A percentile compares a stretch with the other conserved stretches of the same genome.
Evolutionary conservation across 2,797 vertebrate species (phyloP).

Genomic region (Orientallactaga sibirica): DNA sequence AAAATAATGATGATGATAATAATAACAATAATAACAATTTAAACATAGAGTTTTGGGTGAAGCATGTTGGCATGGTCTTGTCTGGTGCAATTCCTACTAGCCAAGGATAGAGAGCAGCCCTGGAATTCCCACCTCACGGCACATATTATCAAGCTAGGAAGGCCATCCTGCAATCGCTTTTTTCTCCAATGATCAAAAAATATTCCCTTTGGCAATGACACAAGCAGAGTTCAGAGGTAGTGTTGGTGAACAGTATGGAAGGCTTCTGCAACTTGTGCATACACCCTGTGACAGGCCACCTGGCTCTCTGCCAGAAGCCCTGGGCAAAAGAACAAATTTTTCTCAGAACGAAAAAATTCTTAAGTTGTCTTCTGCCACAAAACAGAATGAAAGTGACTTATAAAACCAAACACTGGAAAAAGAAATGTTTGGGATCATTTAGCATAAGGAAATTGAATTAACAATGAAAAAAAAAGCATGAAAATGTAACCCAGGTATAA

Average conservation of each 20-base stretch:
- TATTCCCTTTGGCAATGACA: neutral
- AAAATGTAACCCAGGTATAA: neutral
- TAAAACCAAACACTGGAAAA: neutral
- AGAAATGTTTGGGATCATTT: neutral
- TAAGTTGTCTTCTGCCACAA: neutral
- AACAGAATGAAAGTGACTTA: neutral
- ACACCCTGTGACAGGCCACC: neutral
- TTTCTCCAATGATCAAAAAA: neutral
- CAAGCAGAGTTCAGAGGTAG: neutral
- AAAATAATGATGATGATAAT: too few relatives aligned
- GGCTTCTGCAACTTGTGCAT: neutral
- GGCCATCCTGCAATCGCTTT: neutral
- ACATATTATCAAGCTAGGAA: neutral
- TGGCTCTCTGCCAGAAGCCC: neutral
- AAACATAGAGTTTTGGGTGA: neutral
- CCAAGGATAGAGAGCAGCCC: neutral
- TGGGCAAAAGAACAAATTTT: neutral
- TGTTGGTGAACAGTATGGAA: neutral
- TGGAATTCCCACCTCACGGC: neutral
- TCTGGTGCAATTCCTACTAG: neutral
- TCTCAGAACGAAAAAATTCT: constrained; percentile 27
- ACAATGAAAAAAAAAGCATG: neutral
- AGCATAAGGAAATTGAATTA: constrained; percentile 42
- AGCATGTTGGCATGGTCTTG: fast-evolving
- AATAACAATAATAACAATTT: too few relatives aligned